Conservation (phyloP, 2,113 vertebrate species). For the Melanotaenia duboulayi region DNA sequence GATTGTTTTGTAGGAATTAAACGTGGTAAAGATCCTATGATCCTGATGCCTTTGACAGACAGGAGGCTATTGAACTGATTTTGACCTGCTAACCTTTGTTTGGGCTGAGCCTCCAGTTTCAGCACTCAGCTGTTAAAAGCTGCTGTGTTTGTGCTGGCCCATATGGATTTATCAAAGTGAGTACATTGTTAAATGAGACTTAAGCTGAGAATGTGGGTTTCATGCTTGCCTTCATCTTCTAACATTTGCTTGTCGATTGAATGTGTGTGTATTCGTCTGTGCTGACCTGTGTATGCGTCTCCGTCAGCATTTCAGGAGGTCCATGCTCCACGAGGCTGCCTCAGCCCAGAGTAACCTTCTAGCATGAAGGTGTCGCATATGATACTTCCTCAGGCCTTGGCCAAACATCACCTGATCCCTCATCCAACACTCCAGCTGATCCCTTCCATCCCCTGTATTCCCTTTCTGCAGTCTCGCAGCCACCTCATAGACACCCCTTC, state of each 20-base stretch:
- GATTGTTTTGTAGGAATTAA: slow-evolving; percentile 4
- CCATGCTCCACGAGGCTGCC: slow-evolving; percentile 58
- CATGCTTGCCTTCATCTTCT: slow-evolving; percentile 24
- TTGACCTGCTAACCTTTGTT: slow-evolving; percentile 73
- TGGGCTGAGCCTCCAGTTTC: slow-evolving; percentile 69
- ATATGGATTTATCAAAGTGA: slow-evolving; percentile 67
- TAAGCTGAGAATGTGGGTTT: slow-evolving; percentile 41
- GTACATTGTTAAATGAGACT: slow-evolving; percentile 36
- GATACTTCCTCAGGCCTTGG: slow-evolving; percentile 83
- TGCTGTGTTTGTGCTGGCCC: slow-evolving; percentile 58
- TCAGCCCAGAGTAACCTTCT: slow-evolving; percentile 76
- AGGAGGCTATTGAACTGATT: slow-evolving; percentile 47
- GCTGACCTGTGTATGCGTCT: slow-evolving; percentile 33
- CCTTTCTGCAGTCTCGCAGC: slow-evolving; percentile 44
- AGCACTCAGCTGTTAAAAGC: slow-evolving; percentile 66
- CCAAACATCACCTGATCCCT: slow-evolving; percentile 80
- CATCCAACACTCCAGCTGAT: slow-evolving; percentile 61
- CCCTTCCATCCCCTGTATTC: slow-evolving; percentile 62
- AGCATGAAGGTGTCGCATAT: slow-evolving; percentile 77
- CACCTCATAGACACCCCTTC: slow-evolving; percentile 25
- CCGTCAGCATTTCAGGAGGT: slow-evolving; percentile 64
- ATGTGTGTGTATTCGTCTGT: slow-evolving; percentile 6
- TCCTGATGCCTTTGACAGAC: slow-evolving; percentile 15
- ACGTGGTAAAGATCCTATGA: slow-evolving; percentile 1
- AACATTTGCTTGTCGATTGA: slow-evolving; percentile 37